A percentile compares a stretch with the other conserved stretches of the same genome.
These are phyloP conservation scores for Heliconius aoede DNA, from an alignment of 2,888 invertebrate genomes.

Conservation along the genomic window DNA sequence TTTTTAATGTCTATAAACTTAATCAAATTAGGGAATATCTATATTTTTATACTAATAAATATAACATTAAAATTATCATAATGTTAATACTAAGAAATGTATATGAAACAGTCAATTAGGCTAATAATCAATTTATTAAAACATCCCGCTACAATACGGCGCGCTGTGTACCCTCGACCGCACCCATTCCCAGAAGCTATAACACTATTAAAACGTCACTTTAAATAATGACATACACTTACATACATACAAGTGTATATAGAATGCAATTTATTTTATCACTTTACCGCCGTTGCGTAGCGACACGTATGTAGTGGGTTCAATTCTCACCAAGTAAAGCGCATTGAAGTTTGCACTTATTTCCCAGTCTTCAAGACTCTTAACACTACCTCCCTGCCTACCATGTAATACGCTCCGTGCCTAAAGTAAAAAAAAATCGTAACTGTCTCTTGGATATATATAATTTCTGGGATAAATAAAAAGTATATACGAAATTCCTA, in stretches of 20 bases:
- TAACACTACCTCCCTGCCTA: too few relatives aligned
- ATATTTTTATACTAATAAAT: background rate
- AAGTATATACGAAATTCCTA: background rate
- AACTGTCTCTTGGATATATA: too few relatives aligned
- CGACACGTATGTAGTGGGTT: background rate
- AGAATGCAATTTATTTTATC: slow-evolving; percentile 7
- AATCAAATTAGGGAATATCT: too few relatives aligned
- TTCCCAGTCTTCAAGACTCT: too few relatives aligned
- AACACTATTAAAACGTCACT: slow-evolving; percentile 31
- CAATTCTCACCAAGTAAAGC: background rate
- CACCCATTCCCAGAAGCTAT: slow-evolving; percentile 30
- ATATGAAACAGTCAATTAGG: slow-evolving; percentile 4
- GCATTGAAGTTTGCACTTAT: too few relatives aligned
- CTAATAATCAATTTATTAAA: slow-evolving; percentile 30
- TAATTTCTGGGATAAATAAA: too few relatives aligned
- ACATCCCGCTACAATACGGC: slow-evolving; percentile 16
- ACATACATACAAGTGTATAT: background rate
- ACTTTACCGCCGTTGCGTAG: background rate
- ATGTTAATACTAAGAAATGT: background rate
- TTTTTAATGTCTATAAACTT: too few relatives aligned
- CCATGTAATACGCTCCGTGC: too few relatives aligned
- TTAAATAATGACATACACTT: slow-evolving; percentile 27
- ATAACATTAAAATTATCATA: background rate
- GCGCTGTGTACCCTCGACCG: slow-evolving; percentile 4
- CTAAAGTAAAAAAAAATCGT: too few relatives aligned